Base-by-base conservation (phyloP, 2,113 vertebrate genomes). In the Rhombomys opimus region DNA sequence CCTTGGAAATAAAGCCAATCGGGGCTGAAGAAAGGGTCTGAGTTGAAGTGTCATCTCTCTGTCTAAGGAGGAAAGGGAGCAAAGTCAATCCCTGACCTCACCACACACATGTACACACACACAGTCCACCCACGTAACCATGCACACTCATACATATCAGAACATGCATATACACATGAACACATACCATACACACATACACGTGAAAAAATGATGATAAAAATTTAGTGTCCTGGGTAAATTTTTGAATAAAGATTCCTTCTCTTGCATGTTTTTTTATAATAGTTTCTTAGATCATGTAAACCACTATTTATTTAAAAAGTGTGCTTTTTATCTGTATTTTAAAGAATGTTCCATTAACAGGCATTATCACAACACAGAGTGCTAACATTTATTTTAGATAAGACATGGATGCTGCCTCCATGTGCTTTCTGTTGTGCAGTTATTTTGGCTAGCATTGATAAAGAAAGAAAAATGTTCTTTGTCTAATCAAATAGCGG, bases 401-500 rank as follows among this genome's bases (percentile, higher is more conserved):
- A 81, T 94, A 54, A 38, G 54, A 35, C 46, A 90, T 67, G 23
- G 61, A 88, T 63, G 30, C 5, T 50, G 87, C 95, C 38, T 52
- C 41, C 54, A 92, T 20, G 63, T 80, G 59, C 61, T 96, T 87
- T 96, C 59, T 65, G 72, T 76, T 65, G 72, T 76, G 70, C 87
- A 67, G 65, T 72, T 67, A 81, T 70, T 96, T 95, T 61, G 70
- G 80, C 52, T 94, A 77, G 89, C 25, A 82, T 0, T 76, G 90
- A 89, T 59, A 90, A 50, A 73, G 2, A 80, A 88, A 96, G 87
- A 96, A 95, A 94, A 91, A 95, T 76, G 14, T 73, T 96, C 76
- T 76, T 85, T 95, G 50, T 94, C 57, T 81, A 91, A 90, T 96
- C 85, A 97, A 96, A 95, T 95, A 65, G n/a, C 92, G 17, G n/a